Conservation (phyloP, 2,113 vertebrate species). For the Nannospalax galili region DNA sequence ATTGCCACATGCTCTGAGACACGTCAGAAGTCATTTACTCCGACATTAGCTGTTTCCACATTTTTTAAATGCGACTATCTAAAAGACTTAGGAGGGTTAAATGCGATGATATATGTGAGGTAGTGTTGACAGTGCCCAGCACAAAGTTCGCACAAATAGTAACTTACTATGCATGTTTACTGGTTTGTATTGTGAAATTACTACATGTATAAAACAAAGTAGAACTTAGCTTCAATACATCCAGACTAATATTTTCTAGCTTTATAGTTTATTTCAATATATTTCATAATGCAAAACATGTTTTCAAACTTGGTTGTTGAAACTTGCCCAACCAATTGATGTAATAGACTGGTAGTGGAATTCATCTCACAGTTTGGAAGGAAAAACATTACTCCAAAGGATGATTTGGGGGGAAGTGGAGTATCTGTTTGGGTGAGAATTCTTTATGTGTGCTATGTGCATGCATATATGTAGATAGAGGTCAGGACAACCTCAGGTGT, state of each 20-base stretch:
- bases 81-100: conserved; percentile 8
- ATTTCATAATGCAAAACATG: not conserved
- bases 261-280: conserved; percentile 1
- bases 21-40: conserved; percentile 11
- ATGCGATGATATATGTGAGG: not conserved
- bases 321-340: not conserved
- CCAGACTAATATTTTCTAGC: not conserved
- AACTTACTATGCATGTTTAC: not conserved
- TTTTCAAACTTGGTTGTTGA: not conserved
- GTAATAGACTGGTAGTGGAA: not conserved
- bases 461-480: too few relatives aligned
- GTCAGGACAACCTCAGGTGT: too few relatives aligned
- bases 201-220: conserved; percentile 26
- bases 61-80: conserved; percentile 38
- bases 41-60: not conserved
- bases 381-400: not conserved
- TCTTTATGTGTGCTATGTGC: too few relatives aligned
- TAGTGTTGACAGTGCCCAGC: not conserved
- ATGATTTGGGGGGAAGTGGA: too few relatives aligned
- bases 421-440: too few relatives aligned
- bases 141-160: not conserved
- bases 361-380: not conserved
- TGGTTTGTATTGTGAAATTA: conserved; percentile 23
- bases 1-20: not conserved
- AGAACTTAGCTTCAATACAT: not conserved